Evolutionary conservation across 37 sponge, comb jelly and placozoan species (phyloP).

Genomic region (Corticium candelabrum): DNA sequence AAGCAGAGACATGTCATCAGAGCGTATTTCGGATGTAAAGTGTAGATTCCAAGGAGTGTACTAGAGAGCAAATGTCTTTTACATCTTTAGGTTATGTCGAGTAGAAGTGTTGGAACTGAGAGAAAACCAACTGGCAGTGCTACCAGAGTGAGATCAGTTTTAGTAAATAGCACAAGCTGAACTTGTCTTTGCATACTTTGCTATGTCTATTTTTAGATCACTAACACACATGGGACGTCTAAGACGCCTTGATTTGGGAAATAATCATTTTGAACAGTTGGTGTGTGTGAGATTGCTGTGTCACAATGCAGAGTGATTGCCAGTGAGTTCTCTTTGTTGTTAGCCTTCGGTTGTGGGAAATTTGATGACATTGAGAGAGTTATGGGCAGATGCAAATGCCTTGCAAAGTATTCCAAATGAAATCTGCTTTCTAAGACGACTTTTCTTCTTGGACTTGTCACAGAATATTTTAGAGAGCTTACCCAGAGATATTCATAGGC

Average conservation of each 20-base stretch:
- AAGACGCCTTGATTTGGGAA: not conserved
- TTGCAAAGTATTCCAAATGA: not conserved
- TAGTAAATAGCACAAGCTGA: too few species aligned
- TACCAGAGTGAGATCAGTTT: too few species aligned
- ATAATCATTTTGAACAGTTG: conserved; percentile 2
- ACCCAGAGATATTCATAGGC: not conserved
- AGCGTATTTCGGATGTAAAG: too few species aligned
- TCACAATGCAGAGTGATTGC: not conserved
- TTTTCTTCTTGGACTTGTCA: not conserved
- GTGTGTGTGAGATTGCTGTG: not conserved
- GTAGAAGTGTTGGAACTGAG: not conserved
- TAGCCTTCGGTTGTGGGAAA: not conserved
- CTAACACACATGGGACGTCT: not conserved
- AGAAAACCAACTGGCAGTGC: not conserved
- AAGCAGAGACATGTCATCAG: too few species aligned
- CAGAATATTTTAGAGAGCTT: not conserved
- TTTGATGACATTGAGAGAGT: not conserved
- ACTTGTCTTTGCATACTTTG: too few species aligned
- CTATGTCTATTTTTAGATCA: too few species aligned
- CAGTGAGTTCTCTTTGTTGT: conserved; percentile 5
- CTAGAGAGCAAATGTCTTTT: too few species aligned
- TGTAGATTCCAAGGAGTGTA: too few species aligned
- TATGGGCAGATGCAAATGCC: not conserved
- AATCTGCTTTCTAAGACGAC: not conserved
- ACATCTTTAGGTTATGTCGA: not conserved